Evolutionary conservation across 2,888 invertebrate species (phyloP), one percentile per base, ranked within the genome.

Genomic region (Hypomecis atomaria): DNA sequence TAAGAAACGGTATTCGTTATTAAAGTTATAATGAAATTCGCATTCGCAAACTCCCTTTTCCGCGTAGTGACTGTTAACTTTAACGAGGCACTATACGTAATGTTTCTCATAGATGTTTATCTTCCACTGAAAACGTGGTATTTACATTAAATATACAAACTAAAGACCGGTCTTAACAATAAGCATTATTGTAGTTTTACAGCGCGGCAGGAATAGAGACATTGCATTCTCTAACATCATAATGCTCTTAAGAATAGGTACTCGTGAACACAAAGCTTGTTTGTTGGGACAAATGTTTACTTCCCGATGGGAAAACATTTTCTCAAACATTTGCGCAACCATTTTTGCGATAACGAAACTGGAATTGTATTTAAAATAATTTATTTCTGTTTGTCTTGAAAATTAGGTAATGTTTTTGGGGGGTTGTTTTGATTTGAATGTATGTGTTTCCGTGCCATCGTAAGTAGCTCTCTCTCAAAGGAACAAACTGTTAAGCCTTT

Each of bases 61-160:
- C 63, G 58, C 59, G 65, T 56, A 62, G 67, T 62, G 49, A 56
- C 53, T 62, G 50, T 65, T 61, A 65, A 59, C 61, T 69, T 71
- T 71, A 59, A 69, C 65, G 67, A 69, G 61, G 34, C 40, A 62
- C 62, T 63, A 45, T 54, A 58, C 40, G 54, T 67, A 65, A 49
- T 57, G 57, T 61, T 58, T 57, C 59, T 58, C 47, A 58, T 54
- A 59, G 38, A 59, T 63, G 58, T 63, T 63, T 54, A 54, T 58
- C 58, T 64, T 59, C 44, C 36, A 59, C 59, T 64, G 64, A 56
- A 56, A 64, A 50, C 40, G 50, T 36, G 50, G 44, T 38, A 54
- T 63, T 63, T 63, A 59, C 64, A 64, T 64, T 52, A 64, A 44
- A 48, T 55, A 52, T 65, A 60, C 65, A 57, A 57, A 53, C 59